Base-by-base conservation (phyloP, 2,888 invertebrate genomes). In the Heliconius aoede region DNA sequence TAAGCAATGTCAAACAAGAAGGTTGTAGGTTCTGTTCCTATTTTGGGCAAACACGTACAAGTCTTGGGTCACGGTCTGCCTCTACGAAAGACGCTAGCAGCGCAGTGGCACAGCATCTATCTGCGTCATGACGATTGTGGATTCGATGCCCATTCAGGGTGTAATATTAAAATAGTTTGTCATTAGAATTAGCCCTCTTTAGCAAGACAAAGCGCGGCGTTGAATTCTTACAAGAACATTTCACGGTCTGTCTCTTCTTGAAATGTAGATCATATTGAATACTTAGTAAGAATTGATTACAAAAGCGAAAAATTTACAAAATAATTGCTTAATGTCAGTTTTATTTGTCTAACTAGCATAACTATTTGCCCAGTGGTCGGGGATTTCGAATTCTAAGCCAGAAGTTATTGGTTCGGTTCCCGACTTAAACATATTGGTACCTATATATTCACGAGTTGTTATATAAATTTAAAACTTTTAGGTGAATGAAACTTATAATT, bases 231-330 rank as follows among this genome's bases (percentile, higher is more conserved):
- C 36, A 13, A 13, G 5, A 7, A 5, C 5, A 21, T 24, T 32
- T 64, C 64, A 64, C 64, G 64, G 64, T 36, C 64, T 36, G 64
- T 9, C 64, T 64, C 32, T 24, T 64, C 64, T 32, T 64, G n/a
- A 64, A 64, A 64, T 64, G n/a, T 36, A 36, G 32, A 36, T n/a
- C 64, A 36, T 13, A 24, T 64, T 18, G 21, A 32, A 64, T 13
- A 36, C 13, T 11, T 64, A 11, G 4, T 36, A 24, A 46, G 8
- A 46, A n/a, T 36, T 36, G 1, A 36, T 13, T 36, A 64, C n/a
- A 64, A 64, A 15, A 64, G 5, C 11, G 32, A 32, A 32, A 64
- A 4, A 64, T 64, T 32, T 13, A 32, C 9, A 32, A 32, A 64
- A 32, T 5, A n/a, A 32, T 64, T 64, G 32, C 64, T 64, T 64